A percentile compares a stretch with the other conserved stretches of the same genome.
Evolutionary conservation across 2,113 vertebrate species (phyloP).

Genomic region (Steatornis caripensis): DNA sequence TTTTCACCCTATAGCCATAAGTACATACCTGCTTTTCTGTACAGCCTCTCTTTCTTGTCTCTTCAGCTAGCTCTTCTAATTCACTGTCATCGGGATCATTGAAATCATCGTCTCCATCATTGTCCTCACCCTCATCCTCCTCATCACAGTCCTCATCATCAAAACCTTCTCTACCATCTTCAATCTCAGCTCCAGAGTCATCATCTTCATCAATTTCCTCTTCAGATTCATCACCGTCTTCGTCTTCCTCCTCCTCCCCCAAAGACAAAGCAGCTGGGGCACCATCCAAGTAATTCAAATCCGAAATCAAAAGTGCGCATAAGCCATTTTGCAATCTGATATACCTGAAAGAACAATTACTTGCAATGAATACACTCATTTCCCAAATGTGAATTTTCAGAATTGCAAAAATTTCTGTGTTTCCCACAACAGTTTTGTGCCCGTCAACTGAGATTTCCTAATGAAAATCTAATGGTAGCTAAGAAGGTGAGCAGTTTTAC

Average conservation of each 20-base stretch:
- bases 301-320: conserved; percentile 90
- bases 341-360: conserved; percentile 74
- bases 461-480: background rate
- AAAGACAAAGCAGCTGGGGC: conserved; percentile 56
- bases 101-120: conserved; percentile 73
- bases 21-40: conserved; percentile 89
- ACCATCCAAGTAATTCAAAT: conserved; percentile 78
- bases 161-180: conserved; percentile 79
- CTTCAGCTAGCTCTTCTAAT: conserved; percentile 73
- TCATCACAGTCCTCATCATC: conserved; percentile 80
- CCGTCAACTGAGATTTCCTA: background rate
- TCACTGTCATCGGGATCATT: conserved; percentile 73
- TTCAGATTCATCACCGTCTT: background rate
- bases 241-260: conserved; percentile 58
- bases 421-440: background rate
- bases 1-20: background rate
- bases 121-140: conserved; percentile 69
- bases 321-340: conserved; percentile 89
- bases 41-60: conserved; percentile 75
- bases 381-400: background rate
- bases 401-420: background rate
- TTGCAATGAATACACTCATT: background rate
- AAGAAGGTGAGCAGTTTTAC: background rate
- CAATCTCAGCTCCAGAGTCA: conserved; percentile 82
- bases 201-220: conserved; percentile 75